Conservation (phyloP, 1,140 invertebrate genomes). For the Sitophilus oryzae region DNA sequence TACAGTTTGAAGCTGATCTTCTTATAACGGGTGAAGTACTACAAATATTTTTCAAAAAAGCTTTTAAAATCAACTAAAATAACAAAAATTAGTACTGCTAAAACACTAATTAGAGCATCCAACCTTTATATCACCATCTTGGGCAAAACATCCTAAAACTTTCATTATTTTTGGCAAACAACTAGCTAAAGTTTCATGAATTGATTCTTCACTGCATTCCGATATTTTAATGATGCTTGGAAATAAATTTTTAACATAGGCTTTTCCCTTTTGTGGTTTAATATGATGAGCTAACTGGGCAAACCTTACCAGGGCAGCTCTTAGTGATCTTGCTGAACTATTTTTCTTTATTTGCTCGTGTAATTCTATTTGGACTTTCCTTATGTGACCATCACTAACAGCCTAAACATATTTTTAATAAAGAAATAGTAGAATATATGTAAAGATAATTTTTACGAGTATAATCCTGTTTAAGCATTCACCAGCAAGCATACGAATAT, state of each 20-base stretch:
- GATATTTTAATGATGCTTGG: slow-evolving; percentile 63
- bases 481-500: slow-evolving; percentile 71
- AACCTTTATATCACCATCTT: slow-evolving; percentile 73
- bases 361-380: slow-evolving; percentile 69
- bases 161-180: slow-evolving; percentile 65
- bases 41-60: slow-evolving; percentile 39
- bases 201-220: slow-evolving; percentile 61
- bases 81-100: no score
- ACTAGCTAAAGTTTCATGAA: slow-evolving; percentile 66
- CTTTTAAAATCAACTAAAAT: slow-evolving; percentile 37
- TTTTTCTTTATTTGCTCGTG: slow-evolving; percentile 78
- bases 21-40: slow-evolving; percentile 38
- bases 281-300: slow-evolving; percentile 63
- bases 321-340: slow-evolving; percentile 59
- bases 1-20: slow-evolving; percentile 37
- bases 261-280: slow-evolving; percentile 69
- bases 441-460: slow-evolving; percentile 45
- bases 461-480: slow-evolving; percentile 76
- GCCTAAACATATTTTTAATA: slow-evolving; percentile 27
- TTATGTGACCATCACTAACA: slow-evolving; percentile 52
- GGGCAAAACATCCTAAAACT: slow-evolving; percentile 64
- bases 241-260: slow-evolving; percentile 68
- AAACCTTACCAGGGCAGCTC: slow-evolving; percentile 70
- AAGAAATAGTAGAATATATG: background rate
- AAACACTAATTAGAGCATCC: no score